A percentile compares a stretch with the other conserved stretches of the same genome.
phyloP scores from a whole-genome alignment of 1,140 invertebrate genomes.

The Andrena cerasifolii region DNA sequence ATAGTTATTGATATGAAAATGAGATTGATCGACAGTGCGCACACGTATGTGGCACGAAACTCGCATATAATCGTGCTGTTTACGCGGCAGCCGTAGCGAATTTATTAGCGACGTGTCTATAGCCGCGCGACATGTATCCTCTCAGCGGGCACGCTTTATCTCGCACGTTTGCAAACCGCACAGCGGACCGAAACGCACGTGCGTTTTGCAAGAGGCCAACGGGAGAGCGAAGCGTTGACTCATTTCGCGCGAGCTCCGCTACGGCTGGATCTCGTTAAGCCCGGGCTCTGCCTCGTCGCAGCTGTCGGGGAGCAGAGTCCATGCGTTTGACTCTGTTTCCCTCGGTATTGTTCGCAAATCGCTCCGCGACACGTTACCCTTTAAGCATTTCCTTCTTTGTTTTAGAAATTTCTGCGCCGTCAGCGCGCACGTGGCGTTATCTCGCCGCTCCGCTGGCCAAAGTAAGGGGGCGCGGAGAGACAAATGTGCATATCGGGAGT shows the following conservation, averaged over 20 bases:
- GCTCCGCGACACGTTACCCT: background rate
- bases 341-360: slow-evolving; percentile 43
- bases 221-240: slow-evolving; percentile 49
- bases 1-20: slow-evolving; percentile 23
- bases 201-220: slow-evolving; percentile 48
- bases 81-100: background rate
- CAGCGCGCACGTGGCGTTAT: slow-evolving; percentile 52
- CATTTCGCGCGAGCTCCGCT: slow-evolving; percentile 59
- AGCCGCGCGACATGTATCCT: background rate
- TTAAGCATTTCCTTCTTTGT: slow-evolving; percentile 52
- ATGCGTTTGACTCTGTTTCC: slow-evolving; percentile 18
- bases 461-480: slow-evolving; percentile 4
- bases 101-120: slow-evolving; percentile 19
- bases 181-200: slow-evolving; percentile 55
- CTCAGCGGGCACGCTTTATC: slow-evolving; percentile 27
- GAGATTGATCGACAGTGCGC: slow-evolving; percentile 5
- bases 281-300: slow-evolving; percentile 39
- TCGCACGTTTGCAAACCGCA: slow-evolving; percentile 30
- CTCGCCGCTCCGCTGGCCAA: background rate
- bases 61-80: slow-evolving; percentile 18
- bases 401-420: slow-evolving; percentile 48
- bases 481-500: background rate
- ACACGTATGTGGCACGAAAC: slow-evolving; percentile 16
- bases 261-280: slow-evolving; percentile 18
- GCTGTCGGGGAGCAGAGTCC: slow-evolving; percentile 65